phyloP scores from a whole-genome alignment of 2,888 invertebrate genomes.

The Lasioglossum pauxillum region DNA sequence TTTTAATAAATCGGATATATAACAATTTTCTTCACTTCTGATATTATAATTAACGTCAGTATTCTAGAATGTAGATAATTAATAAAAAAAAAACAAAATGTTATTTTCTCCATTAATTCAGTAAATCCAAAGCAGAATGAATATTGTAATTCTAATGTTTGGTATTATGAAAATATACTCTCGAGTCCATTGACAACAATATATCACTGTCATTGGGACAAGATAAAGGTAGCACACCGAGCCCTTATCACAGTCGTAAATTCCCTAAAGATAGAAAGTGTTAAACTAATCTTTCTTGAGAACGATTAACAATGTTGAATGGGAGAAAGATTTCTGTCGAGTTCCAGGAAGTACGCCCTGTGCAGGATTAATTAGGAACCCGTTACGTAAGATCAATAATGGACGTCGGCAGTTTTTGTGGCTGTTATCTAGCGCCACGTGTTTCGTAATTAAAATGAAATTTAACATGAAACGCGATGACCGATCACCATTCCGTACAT shows the following conservation, averaged over 20 bases:
- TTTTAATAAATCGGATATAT: no score
- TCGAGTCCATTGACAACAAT: neutral
- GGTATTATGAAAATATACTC: neutral
- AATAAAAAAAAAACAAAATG: no score
- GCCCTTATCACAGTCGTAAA: neutral
- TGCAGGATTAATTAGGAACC: neutral
- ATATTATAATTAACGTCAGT: no score
- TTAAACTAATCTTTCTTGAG: neutral
- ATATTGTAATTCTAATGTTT: neutral
- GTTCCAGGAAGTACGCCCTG: neutral
- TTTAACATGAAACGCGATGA: slow-evolving; percentile 20
- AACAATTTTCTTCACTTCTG: no score
- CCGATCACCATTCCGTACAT: slow-evolving; percentile 22
- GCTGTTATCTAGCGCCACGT: neutral
- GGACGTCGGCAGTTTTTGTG: neutral
- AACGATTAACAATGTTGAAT: neutral
- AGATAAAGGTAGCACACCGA: neutral
- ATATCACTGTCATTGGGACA: neutral
- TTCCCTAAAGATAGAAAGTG: neutral
- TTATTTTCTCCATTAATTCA: neutral
- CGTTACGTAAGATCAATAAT: neutral
- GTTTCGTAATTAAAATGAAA: slow-evolving; percentile 33
- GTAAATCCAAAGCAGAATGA: neutral
- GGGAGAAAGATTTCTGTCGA: neutral
- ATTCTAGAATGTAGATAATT: no score